Evolutionary conservation across 2,797 vertebrate species (phyloP).

Genomic region (Brotula barbata): DNA sequence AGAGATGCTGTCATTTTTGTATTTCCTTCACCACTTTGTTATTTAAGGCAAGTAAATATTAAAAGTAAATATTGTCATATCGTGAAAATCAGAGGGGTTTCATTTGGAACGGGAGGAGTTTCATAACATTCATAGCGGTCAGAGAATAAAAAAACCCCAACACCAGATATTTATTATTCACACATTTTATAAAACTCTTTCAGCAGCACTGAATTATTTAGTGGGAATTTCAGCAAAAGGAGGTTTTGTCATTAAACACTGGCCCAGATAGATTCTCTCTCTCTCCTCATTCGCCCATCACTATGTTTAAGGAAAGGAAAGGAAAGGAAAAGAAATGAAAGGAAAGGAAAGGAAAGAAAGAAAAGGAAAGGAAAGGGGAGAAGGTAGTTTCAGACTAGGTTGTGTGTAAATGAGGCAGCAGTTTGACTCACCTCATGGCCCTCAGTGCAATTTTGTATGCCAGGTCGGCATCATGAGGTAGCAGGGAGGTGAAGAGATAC

Average conservation of each 20-base stretch:
- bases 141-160: conserved; percentile 59
- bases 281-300: neutral
- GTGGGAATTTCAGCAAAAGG: conserved; percentile 74
- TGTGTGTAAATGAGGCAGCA: no score
- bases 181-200: conserved; percentile 71
- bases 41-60: conserved; percentile 2
- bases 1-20: neutral
- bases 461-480: conserved; percentile 98
- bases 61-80: conserved; percentile 24
- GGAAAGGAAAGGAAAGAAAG: no score
- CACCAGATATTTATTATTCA: conserved; percentile 75
- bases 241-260: conserved; percentile 75
- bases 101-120: conserved; percentile 35
- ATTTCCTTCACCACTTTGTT: conserved; percentile 18
- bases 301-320: no score
- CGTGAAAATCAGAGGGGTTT: conserved; percentile 36
- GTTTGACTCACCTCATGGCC: conserved; percentile 95
- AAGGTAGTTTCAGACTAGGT: no score
- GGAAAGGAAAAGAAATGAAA: no score
- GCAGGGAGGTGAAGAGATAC: conserved; percentile 97
- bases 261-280: conserved; percentile 53
- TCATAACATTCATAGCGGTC: conserved; percentile 36
- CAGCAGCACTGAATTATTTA: conserved; percentile 77
- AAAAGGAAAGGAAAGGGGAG: no score
- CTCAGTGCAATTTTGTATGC: conserved; percentile 98